A percentile compares a stretch with the other conserved stretches of the same genome.
Evolutionary conservation across 2,113 vertebrate genomes (phyloP).

Genomic region (Calidris pugnax): DNA sequence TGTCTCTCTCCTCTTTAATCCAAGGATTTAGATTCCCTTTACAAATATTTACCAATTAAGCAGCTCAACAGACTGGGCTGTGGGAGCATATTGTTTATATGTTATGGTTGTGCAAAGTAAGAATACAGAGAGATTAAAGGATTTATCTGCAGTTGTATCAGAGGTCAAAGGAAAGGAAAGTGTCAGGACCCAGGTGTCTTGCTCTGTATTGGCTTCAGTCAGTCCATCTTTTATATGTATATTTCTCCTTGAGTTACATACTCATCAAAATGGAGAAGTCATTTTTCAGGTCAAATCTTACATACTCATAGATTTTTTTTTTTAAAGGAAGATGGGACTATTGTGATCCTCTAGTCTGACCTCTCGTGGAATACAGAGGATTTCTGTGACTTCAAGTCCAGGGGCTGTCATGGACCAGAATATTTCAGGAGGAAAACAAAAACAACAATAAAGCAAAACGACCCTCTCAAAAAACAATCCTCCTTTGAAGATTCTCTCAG

Average conservation of each 20-base stretch:
- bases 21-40: conserved; percentile 43
- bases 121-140: neutral
- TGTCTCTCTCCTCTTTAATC: conserved; percentile 30
- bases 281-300: neutral
- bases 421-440: neutral
- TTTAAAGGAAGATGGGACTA: neutral
- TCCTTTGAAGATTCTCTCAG: neutral
- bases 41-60: conserved; percentile 55
- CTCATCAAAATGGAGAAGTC: neutral
- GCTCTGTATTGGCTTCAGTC: neutral
- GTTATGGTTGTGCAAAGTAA: neutral
- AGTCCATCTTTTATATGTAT: neutral
- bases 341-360: neutral
- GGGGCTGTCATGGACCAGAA: neutral
- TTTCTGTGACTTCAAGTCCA: neutral
- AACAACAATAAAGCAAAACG: neutral
- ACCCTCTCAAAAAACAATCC: neutral
- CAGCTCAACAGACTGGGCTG: neutral
- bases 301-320: neutral
- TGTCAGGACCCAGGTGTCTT: neutral
- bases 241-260: neutral
- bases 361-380: neutral
- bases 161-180: neutral
- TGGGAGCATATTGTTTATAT: neutral
- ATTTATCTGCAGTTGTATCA: neutral